phyloP scores from a whole-genome alignment of 2,113 vertebrate species.

The Galeopterus variegatus region DNA sequence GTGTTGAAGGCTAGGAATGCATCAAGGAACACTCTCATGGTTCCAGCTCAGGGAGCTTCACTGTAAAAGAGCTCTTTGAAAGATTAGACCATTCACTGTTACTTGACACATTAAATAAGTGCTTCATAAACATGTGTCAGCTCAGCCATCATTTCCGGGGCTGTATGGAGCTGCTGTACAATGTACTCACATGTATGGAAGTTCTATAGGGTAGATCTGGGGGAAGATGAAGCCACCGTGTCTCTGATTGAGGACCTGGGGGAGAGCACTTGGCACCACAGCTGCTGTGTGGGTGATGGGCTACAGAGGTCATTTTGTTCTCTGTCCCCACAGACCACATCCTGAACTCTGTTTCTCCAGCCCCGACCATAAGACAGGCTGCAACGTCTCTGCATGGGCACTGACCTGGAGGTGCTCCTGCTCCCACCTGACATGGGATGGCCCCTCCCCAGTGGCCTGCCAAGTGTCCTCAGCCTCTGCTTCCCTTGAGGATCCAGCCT shows the following conservation, averaged over 20 bases:
- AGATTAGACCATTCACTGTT: neutral
- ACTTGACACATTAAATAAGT: neutral
- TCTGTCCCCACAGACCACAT: conserved; percentile 2
- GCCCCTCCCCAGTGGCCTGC: neutral
- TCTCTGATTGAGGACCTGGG: neutral
- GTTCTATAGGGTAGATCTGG: no score
- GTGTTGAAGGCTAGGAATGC: neutral
- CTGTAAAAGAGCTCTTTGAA: neutral
- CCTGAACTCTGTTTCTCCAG: neutral
- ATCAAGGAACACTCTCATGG: neutral
- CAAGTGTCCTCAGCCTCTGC: neutral
- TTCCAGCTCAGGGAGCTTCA: neutral
- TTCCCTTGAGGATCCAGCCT: neutral
- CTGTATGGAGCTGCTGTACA: neutral
- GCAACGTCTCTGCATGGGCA: neutral
- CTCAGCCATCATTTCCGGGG: neutral
- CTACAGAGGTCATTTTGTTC: neutral
- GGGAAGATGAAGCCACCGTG: neutral
- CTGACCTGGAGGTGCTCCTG: neutral
- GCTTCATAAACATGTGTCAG: neutral
- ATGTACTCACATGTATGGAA: neutral
- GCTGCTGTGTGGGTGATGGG: neutral
- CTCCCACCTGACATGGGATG: neutral
- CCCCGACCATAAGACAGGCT: neutral
- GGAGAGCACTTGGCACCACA: accelerated